Evolutionary conservation across 1,140 invertebrate genomes (phyloP).

Genomic region (Atta colombica): DNA sequence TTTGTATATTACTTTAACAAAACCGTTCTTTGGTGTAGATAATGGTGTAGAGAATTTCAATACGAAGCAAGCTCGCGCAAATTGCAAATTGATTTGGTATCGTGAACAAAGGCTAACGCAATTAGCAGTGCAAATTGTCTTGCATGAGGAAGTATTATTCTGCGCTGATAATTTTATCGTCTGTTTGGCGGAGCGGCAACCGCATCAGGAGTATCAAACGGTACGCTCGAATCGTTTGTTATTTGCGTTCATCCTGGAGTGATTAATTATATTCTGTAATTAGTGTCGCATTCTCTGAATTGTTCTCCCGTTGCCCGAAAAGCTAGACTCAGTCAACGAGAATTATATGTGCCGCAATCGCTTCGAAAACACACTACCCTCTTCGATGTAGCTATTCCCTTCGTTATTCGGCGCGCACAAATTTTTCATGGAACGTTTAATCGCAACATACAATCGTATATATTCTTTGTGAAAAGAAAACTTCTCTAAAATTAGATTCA

Average conservation of each 20-base stretch:
- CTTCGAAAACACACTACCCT: neutral
- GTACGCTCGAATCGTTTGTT: constrained; percentile 17
- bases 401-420: neutral
- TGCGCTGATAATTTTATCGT: constrained; percentile 32
- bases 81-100: constrained; percentile 22
- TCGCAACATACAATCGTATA: neutral
- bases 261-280: constrained; percentile 58
- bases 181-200: constrained; percentile 9
- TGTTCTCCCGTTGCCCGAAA: constrained; percentile 4
- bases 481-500: constrained; percentile 13
- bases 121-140: constrained; percentile 42
- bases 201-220: constrained; percentile 24
- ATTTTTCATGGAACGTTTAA: neutral
- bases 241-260: constrained; percentile 16
- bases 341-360: neutral
- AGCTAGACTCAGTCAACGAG: constrained; percentile 20
- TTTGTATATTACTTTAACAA: too few relatives aligned
- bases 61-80: neutral
- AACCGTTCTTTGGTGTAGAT: too few relatives aligned
- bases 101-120: neutral
- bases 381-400: neutral
- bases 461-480: constrained; percentile 11
- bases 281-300: constrained; percentile 39
- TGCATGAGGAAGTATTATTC: constrained; percentile 27
- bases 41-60: neutral